Evolutionary conservation across 2,888 invertebrate genomes (phyloP), one percentile per base, ranked within the genome.

Genomic region (Pycnomerus fuliginosus): DNA sequence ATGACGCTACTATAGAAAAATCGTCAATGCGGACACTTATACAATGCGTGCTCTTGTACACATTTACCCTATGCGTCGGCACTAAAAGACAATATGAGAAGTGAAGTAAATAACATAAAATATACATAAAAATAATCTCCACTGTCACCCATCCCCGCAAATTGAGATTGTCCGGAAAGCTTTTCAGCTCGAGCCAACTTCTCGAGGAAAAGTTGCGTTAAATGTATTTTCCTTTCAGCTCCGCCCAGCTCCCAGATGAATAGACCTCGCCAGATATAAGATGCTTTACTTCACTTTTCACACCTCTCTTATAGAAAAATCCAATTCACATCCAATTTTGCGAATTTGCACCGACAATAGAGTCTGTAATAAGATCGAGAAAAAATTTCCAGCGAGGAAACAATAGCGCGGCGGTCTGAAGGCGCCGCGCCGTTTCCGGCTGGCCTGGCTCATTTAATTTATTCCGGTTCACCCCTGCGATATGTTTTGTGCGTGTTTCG

Each of bases 251-350:
- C 60, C 60, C 60, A 44, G 43, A 50, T 58, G 61, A 56, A 53
- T 57, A 50, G 53, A 53, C 54, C 58, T 45, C 48, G 46, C 51
- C 7, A 14, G 28, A 25, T 37, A 37, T 44, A 47, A 53, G 51
- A 45, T 44, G 50, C 41, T 50, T 20, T 8, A 41, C 42, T 48
- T 48, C 53, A 52, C 53, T 55, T 59, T 56, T 52, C 58, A 49
- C 53, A 49, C 48, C 49, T 49, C 51, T 48, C 53, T 52, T 48
- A 50, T 50, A 33, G 48, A 53, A 55, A 58, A 59, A 62, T 68
- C 67, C 68, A 63, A 68, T 69, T 69, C 68, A 68, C 58, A 65
- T 68, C 65, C 69, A 69, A 69, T 68, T 69, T 68, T 59, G 56
- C 61, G 61, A 66, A 63, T 64, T 65, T 64, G 58, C 55, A 54